These are phyloP conservation scores for Gila robusta DNA, from an alignment of 2,797 vertebrate species.

Conservation along the genomic window DNA sequence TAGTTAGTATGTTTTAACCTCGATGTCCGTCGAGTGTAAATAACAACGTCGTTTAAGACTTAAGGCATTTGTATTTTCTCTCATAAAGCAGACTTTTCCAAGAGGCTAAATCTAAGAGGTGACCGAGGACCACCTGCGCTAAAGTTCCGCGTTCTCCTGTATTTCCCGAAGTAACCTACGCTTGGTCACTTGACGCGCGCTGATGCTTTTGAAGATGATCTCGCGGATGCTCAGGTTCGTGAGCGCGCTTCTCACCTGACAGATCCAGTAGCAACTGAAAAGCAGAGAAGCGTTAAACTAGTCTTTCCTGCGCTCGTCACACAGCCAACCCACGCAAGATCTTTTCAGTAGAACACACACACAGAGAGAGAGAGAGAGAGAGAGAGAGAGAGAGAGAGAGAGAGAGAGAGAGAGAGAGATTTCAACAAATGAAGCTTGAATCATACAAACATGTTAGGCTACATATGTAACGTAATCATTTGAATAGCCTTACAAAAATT, in stretches of 20 bases:
- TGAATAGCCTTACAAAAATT: neutral
- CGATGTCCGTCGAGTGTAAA: neutral
- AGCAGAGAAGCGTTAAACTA: constrained; percentile 29
- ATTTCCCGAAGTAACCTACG: neutral
- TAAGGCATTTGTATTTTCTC: neutral
- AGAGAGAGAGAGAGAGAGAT: constrained; percentile 28
- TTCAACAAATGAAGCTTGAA: constrained; percentile 15
- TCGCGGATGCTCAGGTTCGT: constrained; percentile 21
- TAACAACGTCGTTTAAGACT: neutral
- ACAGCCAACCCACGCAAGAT: constrained; percentile 29
- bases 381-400: neutral
- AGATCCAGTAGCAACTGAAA: constrained; percentile 3
- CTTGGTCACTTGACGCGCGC: neutral
- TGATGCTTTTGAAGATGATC: constrained; percentile 1
- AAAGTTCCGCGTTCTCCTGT: constrained; percentile 30
- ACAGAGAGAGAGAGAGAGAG: too few species aligned
- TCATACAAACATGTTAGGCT: neutral
- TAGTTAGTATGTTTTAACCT: constrained; percentile 12
- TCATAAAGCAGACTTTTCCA: constrained; percentile 15
- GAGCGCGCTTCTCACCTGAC: constrained; percentile 37
- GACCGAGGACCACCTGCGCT: neutral
- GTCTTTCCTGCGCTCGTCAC: constrained; percentile 38
- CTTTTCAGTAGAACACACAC: neutral
- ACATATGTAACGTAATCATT: neutral
- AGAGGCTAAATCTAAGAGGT: neutral